Percentiles rank a stretch among this genome's conserved stretches.
phyloP scores from a whole-genome alignment of 2,888 invertebrate species.

The Dioctria rufipes region DNA sequence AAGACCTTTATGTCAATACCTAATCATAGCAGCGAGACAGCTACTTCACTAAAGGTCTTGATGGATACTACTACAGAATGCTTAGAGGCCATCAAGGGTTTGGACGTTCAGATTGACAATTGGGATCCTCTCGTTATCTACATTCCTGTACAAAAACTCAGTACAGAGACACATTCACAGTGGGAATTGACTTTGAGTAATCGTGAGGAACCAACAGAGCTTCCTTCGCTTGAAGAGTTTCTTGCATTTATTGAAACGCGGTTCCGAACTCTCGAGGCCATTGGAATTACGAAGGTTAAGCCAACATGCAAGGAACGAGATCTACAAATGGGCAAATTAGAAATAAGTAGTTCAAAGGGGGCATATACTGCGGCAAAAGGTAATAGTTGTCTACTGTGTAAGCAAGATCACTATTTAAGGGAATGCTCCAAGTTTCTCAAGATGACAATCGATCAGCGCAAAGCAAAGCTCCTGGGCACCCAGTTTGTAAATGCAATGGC shows the following conservation, averaged over 20 bases:
- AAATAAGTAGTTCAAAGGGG: too few relatives aligned
- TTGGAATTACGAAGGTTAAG: not conserved
- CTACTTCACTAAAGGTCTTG: not conserved
- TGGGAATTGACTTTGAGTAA: slow-evolving; percentile 15
- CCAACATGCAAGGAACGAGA: too few relatives aligned
- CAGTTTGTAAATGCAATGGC: too few relatives aligned
- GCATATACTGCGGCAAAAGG: too few relatives aligned
- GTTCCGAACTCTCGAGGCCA: slow-evolving; percentile 13
- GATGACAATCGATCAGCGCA: too few relatives aligned
- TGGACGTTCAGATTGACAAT: not conserved
- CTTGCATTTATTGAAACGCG: slow-evolving; percentile 4
- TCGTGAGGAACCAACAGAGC: not conserved
- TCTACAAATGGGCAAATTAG: too few relatives aligned
- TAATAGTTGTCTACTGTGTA: too few relatives aligned
- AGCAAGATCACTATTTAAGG: too few relatives aligned
- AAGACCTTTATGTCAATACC: not conserved
- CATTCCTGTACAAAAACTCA: slow-evolving; percentile 13
- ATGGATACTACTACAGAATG: not conserved
- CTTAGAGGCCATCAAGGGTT: not conserved
- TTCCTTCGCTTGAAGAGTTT: slow-evolving; percentile 2
- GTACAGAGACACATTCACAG: not conserved
- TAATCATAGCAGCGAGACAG: not conserved
- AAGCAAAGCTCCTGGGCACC: too few relatives aligned
- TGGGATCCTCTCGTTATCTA: not conserved
- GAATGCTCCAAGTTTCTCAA: too few relatives aligned